phyloP scores from a whole-genome alignment of 2,797 vertebrate genomes.

The Cuculus canorus region DNA sequence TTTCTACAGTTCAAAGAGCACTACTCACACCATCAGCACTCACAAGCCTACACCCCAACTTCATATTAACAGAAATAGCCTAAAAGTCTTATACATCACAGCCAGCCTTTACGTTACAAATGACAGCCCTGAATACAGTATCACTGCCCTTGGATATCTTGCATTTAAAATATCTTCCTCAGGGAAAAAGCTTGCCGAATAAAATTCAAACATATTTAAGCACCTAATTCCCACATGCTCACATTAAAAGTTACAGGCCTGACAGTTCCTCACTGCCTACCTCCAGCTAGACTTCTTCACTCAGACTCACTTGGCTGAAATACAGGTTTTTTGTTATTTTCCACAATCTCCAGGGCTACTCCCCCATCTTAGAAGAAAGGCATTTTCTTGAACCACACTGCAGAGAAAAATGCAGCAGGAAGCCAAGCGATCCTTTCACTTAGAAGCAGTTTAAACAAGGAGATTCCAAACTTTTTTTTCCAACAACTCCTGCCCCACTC shows the following conservation, averaged over 20 bases:
- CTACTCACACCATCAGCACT: neutral
- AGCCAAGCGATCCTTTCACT: constrained; percentile 42
- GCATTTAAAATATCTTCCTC: neutral
- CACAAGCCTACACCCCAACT: neutral
- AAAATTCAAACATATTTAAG: neutral
- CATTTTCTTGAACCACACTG: constrained; percentile 59
- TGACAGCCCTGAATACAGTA: neutral
- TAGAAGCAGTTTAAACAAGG: constrained; percentile 59
- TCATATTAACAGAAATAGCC: neutral
- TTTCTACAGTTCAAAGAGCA: neutral
- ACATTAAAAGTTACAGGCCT: neutral
- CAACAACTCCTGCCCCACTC: neutral
- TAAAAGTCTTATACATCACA: neutral
- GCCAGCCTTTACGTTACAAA: neutral
- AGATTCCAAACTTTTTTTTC: constrained; percentile 37
- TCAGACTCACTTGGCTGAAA: constrained; percentile 13
- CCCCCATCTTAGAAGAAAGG: constrained; percentile 28
- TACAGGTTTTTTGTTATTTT: constrained; percentile 34
- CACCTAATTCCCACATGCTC: neutral
- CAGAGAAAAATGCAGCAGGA: constrained; percentile 54
- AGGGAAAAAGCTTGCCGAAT: neutral
- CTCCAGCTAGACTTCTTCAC: neutral
- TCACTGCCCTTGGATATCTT: neutral
- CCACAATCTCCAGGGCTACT: constrained; percentile 29
- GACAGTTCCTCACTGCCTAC: constrained; percentile 5